Base-by-base conservation (phyloP, 2,113 vertebrate genomes). In the Morone saxatilis region DNA sequence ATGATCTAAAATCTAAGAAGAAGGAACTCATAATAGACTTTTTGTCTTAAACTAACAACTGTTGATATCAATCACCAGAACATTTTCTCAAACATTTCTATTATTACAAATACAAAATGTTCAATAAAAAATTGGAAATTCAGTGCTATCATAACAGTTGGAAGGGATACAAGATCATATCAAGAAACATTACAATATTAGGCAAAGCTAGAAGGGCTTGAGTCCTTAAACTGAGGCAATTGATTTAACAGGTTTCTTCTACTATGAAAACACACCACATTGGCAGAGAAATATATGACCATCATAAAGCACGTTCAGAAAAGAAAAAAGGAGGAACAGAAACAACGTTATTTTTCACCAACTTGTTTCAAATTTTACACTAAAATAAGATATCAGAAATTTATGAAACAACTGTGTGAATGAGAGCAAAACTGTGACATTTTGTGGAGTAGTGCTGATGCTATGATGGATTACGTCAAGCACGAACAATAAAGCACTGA, bases 31-130 rank as follows among this genome's bases (percentile, higher is more conserved):
- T 76, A 71, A 62, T 51, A 81, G 48, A 85, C 66, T 45, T 61
- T 47, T 40, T 59, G 74, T 79, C 77, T 77, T 31, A 73, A 88
- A 88, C 85, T 51, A 75, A 91, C 84, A 89, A 76, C 80, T 89
- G 92, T 87, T 69, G 61, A 74, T 90, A 88, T 87, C 80, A 86
- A 91, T 89, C 87, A 94, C 91, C 89, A 80, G 88, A 79, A 91
- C 83, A 85, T 84, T 86, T 91, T 92, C 81, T 92, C 84, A 84
- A 89, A 94, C 89, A 90, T 89, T 90, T 94, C 91, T 93, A 86
- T 92, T 92, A 78, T 90, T 93, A 94, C 95, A 95, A 94, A 93
- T 96, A 96, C 95, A 96, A 96, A 95, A 94, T 84, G 82, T 90
- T 92, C 84, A 82, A 95, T 96, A 95, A 87, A 95, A 96, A 96